Conservation (phyloP, 2,113 vertebrate species). For the Ceratotherium simum region DNA sequence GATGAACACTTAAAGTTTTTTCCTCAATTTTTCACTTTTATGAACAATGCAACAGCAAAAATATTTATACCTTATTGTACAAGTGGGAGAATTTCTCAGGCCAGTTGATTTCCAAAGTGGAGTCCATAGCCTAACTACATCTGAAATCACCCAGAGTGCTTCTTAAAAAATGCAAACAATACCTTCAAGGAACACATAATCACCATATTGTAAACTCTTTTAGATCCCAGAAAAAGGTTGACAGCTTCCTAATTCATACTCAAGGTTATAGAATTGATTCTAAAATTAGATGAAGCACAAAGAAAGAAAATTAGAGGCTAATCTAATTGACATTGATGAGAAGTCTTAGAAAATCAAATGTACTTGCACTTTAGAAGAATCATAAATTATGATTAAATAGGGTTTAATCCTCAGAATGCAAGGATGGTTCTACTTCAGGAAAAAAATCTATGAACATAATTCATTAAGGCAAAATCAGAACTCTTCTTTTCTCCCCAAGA, state of each 20-base stretch:
- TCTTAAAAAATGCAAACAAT: background rate
- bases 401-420: background rate
- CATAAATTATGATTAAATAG: background rate
- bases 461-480: background rate
- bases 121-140: background rate
- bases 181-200: background rate
- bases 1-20: background rate
- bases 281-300: background rate
- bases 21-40: background rate
- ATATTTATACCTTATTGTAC: background rate
- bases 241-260: background rate
- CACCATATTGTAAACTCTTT: background rate
- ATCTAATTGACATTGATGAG: background rate
- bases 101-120: background rate
- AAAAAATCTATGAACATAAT: background rate
- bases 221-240: background rate
- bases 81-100: background rate
- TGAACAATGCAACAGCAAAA: background rate
- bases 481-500: background rate
- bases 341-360: background rate
- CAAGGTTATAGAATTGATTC: background rate
- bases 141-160: background rate
- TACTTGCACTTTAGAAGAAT: background rate
- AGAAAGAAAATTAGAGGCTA: background rate
- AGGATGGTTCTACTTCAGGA: background rate